phyloP scores from a whole-genome alignment of 2,113 vertebrate genomes.

The Prinia subflava region DNA sequence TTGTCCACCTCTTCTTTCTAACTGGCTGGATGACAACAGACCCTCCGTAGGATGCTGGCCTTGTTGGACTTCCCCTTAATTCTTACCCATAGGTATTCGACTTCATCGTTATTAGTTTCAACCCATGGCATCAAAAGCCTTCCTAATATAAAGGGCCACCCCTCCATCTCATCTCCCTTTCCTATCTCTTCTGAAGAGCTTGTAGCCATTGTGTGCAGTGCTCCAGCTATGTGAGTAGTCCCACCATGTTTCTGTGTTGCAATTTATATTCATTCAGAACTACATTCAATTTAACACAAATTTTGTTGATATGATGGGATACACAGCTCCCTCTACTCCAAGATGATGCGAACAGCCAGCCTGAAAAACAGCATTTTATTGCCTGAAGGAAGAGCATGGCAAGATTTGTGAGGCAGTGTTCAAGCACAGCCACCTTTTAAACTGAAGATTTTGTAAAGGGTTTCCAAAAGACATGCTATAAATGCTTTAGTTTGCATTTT shows the following conservation, averaged over 20 bases:
- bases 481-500: background rate
- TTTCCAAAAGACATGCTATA: background rate
- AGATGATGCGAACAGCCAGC: background rate
- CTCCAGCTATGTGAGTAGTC: background rate
- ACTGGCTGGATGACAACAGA: background rate
- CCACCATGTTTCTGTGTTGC: rapidly evolving
- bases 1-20: background rate
- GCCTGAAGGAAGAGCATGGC: background rate
- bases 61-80: background rate
- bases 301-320: background rate
- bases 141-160: background rate
- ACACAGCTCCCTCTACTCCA: background rate
- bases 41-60: no score
- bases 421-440: background rate
- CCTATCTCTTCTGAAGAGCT: background rate
- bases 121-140: background rate
- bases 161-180: background rate
- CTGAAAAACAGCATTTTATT: background rate
- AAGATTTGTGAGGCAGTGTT: background rate
- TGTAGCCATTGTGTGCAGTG: background rate
- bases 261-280: background rate
- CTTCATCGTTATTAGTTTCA: no score
- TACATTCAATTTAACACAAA: background rate
- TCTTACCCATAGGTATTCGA: background rate
- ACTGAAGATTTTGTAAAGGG: background rate